Percentiles rank a stretch among this genome's conserved stretches.
Conservation (phyloP, 1,140 invertebrate species). For the Drosophila sp. region DNA sequence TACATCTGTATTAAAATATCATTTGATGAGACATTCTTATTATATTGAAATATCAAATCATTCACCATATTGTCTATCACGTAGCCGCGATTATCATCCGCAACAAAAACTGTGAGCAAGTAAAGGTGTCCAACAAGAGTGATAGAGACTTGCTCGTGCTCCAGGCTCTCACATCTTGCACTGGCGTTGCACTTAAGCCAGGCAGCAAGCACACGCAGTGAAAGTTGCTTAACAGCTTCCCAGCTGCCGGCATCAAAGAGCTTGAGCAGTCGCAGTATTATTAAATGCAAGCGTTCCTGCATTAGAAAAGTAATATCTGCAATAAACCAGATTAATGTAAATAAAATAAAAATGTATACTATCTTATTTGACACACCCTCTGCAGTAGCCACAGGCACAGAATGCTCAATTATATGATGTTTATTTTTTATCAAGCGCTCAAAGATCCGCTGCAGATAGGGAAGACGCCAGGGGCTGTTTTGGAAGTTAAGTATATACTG, state of each 20-base stretch:
- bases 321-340: background rate
- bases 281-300: slow-evolving; percentile 57
- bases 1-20: slow-evolving; percentile 53
- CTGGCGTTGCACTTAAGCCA: slow-evolving; percentile 56
- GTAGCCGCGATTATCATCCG: slow-evolving; percentile 74
- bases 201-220: slow-evolving; percentile 67
- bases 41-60: background rate
- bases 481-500: slow-evolving; percentile 60
- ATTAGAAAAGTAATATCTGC: slow-evolving; percentile 61
- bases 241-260: slow-evolving; percentile 71
- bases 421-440: slow-evolving; percentile 48
- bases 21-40: background rate
- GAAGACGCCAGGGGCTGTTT: slow-evolving; percentile 59
- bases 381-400: slow-evolving; percentile 54
- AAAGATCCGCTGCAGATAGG: slow-evolving; percentile 66
- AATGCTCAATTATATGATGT: slow-evolving; percentile 59
- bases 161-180: background rate
- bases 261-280: slow-evolving; percentile 67
- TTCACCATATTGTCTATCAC: slow-evolving; percentile 75
- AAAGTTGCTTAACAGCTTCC: slow-evolving; percentile 72
- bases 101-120: slow-evolving; percentile 67
- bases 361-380: slow-evolving; percentile 58
- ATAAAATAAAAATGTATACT: background rate
- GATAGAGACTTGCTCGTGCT: slow-evolving; percentile 42
- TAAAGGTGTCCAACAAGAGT: slow-evolving; percentile 68